Base-by-base conservation (phyloP, 2,888 invertebrate genomes). In the Boloria selene region DNA sequence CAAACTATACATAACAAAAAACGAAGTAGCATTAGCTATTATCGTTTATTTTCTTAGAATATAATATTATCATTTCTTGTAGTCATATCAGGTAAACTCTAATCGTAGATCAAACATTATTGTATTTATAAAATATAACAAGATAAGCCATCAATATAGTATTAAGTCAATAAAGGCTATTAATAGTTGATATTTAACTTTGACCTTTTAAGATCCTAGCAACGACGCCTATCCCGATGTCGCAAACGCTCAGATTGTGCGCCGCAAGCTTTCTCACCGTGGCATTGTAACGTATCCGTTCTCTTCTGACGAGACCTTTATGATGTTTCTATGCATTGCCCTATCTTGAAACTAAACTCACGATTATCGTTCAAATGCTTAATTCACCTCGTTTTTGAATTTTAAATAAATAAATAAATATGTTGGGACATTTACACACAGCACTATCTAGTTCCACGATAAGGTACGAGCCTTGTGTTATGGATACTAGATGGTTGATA, bases 211-310 rank as follows among this genome's bases (percentile, higher is more conserved):
- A 76, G 78, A 68, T 70, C 70, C 65, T 61, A 54, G 58, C 61
- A 47, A 58, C 76, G 77, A 75, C 78, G 77, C 73, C 75, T 80
- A 77, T 77, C 75, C 72, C 75, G 78, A 82, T 88, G 87, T 88
- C 82, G 88, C 82, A 86, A 88, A 82, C 80, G 77, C 74, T 79
- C 79, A 65, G 65, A 81, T 82, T 82, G 80, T 80, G 71, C 72
- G 71, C 71, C 70, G 72, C 64, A 69, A 84, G 86, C 87, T 88
- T 88, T 89, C 87, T 86, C 85, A 80, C 79, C 77, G 79, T 82
- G 84, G 86, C 83, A 87, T 87, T 87, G 84, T 84, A 82, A 82
- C 80, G 81, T 85, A 80, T 79, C 78, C 79, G 80, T 83, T 86
- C 87, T 85, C 87, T 84, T 78, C 71, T 73, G 72, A 74, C 73